These are phyloP conservation scores for Petrocephalus schoutedeni DNA, from an alignment of 2,797 vertebrate genomes.

Conservation along the genomic window DNA sequence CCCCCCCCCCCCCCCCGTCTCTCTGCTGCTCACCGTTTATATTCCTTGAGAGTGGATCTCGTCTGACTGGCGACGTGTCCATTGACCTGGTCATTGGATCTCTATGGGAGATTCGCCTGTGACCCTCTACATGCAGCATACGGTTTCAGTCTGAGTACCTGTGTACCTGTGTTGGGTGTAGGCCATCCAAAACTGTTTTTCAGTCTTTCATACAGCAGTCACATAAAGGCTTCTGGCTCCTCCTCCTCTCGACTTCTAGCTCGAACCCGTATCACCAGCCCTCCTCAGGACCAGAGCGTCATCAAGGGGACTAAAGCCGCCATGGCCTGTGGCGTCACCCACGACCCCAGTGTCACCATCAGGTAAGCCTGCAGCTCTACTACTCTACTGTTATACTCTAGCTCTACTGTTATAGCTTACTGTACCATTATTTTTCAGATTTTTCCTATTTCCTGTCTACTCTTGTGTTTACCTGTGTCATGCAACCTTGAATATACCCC, in stretches of 20 bases:
- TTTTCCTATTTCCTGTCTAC: background rate
- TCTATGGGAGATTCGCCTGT: background rate
- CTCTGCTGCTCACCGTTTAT: conserved; percentile 23
- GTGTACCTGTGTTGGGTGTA: background rate
- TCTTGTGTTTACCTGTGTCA: background rate
- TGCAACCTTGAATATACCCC: background rate
- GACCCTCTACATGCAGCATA: background rate
- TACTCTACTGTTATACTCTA: background rate
- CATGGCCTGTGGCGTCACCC: conserved; percentile 88
- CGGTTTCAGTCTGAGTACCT: background rate
- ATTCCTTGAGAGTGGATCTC: conserved; percentile 38
- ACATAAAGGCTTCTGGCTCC: background rate
- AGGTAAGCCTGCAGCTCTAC: conserved; percentile 56
- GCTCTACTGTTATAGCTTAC: background rate
- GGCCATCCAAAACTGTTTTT: background rate
- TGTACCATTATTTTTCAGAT: background rate
- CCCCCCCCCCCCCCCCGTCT: background rate
- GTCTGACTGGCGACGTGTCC: background rate
- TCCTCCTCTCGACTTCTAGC: conserved; percentile 57
- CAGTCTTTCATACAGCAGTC: background rate
- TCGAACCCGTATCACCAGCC: conserved; percentile 84
- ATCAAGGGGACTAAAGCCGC: conserved; percentile 95
- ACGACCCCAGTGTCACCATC: conserved; percentile 82
- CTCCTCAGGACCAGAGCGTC: conserved; percentile 87
- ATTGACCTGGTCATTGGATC: background rate